Conservation (phyloP, 2,888 invertebrate genomes). For the Aelia acuminata region DNA sequence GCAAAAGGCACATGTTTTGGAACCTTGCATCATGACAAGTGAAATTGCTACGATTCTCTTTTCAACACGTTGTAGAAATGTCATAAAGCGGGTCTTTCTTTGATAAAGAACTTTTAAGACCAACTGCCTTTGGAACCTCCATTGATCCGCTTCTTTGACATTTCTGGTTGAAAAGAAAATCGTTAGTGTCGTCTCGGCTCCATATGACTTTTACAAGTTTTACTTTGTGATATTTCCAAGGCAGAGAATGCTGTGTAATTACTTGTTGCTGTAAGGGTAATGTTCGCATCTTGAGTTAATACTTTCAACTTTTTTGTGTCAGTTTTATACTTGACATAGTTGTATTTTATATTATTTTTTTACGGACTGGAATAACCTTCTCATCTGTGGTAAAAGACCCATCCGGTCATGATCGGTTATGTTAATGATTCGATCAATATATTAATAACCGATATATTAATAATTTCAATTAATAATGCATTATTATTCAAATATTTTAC, state of each 20-base stretch:
- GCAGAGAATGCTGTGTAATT: not conserved
- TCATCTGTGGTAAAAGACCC: not conserved
- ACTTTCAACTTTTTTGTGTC: not conserved
- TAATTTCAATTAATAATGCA: not conserved
- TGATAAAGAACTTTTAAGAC: not conserved
- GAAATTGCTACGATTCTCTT: not conserved
- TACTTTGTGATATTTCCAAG: slow-evolving; percentile 9
- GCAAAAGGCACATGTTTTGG: not conserved
- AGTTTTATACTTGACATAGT: not conserved
- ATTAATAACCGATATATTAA: not conserved
- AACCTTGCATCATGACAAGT: not conserved
- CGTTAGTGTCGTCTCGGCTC: not conserved
- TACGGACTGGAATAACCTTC: not conserved
- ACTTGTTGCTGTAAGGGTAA: not conserved
- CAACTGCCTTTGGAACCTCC: not conserved
- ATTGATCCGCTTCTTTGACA: not conserved
- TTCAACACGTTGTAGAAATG: not conserved
- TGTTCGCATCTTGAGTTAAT: not conserved
- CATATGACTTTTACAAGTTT: not conserved
- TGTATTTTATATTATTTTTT: not conserved
- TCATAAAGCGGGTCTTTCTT: not conserved
- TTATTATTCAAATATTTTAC: not conserved
- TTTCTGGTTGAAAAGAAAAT: not conserved
- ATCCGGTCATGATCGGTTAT: not conserved
- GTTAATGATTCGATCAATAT: not conserved